phyloP scores from a whole-genome alignment of 37 sponge, comb jelly and placozoan species.

The Geodia barretti region DNA sequence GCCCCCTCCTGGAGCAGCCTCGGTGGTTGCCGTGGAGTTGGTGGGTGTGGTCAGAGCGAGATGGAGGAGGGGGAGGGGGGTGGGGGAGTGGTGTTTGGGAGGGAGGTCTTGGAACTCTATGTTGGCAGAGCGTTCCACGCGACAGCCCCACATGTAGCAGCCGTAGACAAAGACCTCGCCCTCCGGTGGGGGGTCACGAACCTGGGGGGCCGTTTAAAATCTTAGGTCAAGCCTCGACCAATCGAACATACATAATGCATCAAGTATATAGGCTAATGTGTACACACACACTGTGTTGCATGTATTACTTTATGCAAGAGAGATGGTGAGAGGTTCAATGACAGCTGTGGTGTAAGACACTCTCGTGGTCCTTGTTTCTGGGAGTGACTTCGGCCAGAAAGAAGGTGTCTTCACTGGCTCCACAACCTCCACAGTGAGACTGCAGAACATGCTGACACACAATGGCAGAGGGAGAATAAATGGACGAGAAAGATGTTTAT shows the following conservation, averaged over 20 bases:
- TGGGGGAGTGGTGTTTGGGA: constrained; percentile 54
- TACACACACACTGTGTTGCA: no score
- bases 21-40: neutral
- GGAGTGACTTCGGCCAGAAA: constrained; percentile 69
- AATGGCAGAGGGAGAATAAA: no score
- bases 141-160: constrained; percentile 75
- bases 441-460: constrained; percentile 14
- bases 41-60: constrained; percentile 27
- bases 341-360: neutral
- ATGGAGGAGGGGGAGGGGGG: constrained; percentile 68
- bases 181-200: constrained; percentile 87
- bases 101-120: constrained; percentile 67
- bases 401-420: constrained; percentile 43
- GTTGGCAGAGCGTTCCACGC: constrained; percentile 66
- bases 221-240: neutral
- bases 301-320: no score
- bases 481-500: no score
- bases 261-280: neutral
- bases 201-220: constrained; percentile 30
- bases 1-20: neutral
- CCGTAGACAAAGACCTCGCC: constrained; percentile 84
- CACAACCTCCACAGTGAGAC: constrained; percentile 8
- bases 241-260: neutral
- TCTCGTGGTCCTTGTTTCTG: constrained; percentile 88
- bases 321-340: neutral